Base-by-base conservation (phyloP, 2,113 vertebrate genomes). In the Etheostoma spectabile region DNA sequence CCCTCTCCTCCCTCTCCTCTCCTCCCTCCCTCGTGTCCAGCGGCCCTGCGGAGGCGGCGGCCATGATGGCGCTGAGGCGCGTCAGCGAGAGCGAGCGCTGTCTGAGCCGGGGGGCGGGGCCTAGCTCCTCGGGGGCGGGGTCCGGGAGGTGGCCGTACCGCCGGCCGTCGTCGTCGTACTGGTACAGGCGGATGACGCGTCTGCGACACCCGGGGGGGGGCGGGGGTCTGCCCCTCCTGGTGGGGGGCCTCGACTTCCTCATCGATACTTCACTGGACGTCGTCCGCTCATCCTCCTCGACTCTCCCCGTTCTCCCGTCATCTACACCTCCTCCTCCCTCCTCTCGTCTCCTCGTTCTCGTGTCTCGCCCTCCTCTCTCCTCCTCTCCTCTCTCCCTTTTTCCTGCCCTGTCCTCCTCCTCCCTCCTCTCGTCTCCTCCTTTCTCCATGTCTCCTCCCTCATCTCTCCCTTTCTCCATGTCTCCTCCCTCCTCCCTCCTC, bases 111-210 rank as follows among this genome's bases (percentile, higher is more conserved):
- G 86, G 89, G 1, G 56, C 16, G 1, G 77, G 80, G 13, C 35
- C 57, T 0, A 38, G 55, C 30, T 80, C 63, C 0, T 27, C 14
- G 1, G 63, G 21, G 19, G 21, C 0, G 7, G 88, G 59, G 19
- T 82, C 73, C 3, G 81, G 91, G 6, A 95, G 89, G 80, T 95
- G 94, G 30, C 70, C 2, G 62, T 91, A 95, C 5, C 66, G 86
- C 38, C 84, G 92, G 2, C 95, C 95, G 3, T 95, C 94, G 12
- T 95, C 94, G 15, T 96, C 90, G 3, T 95, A 95, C 84, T 96
- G 93, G 83, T 95, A 95, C 8, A 96, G 57, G 30, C 93, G 94
- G 45, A 96, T 95, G 70, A 95, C 71, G 0, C 93, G 91, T 38
- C 91, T 89, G 21, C 76, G 79, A 16, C 51, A 87, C 2, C 24